These are phyloP conservation scores for Drosophila repleta DNA, from an alignment of 1,140 invertebrate genomes.

Conservation along the genomic window DNA sequence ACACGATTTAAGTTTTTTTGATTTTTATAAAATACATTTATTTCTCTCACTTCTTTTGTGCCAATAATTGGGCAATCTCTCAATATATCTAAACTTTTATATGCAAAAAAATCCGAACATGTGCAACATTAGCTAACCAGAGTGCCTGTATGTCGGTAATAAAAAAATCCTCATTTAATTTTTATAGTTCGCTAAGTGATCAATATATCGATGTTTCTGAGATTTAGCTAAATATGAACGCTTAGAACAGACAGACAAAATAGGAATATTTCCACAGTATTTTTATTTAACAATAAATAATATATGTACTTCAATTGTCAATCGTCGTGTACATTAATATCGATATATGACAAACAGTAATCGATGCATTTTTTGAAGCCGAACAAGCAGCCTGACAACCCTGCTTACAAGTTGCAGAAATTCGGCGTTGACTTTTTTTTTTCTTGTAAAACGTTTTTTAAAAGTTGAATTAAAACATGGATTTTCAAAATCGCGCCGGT, in stretches of 20 bases:
- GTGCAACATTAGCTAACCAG: conserved; percentile 36
- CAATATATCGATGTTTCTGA: conserved; percentile 4
- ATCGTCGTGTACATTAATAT: not conserved
- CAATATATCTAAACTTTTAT: not conserved
- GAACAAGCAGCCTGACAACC: conserved; percentile 21
- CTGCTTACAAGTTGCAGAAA: conserved; percentile 30
- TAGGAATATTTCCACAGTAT: too few relatives aligned
- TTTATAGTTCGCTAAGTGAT: not conserved
- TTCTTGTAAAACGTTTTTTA: conserved; percentile 15
- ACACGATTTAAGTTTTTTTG: not conserved
- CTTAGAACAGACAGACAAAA: too few relatives aligned
- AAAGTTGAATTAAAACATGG: conserved; percentile 86
- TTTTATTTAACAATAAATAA: too few relatives aligned
- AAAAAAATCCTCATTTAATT: not conserved
- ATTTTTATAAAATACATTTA: not conserved
- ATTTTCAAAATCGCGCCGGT: conserved; percentile 98
- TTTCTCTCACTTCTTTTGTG: not conserved
- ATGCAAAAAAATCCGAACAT: conserved; percentile 43
- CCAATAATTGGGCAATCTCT: not conserved
- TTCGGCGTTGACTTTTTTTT: conserved; percentile 1
- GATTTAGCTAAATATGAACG: too few relatives aligned
- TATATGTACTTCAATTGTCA: too few relatives aligned
- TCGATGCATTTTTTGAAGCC: not conserved
- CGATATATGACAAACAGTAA: not conserved
- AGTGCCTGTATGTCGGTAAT: not conserved